A percentile compares a stretch with the other conserved stretches of the same genome.
Evolutionary conservation across 2,113 vertebrate genomes (phyloP).

Genomic region (Pachycephala philippinensis): DNA sequence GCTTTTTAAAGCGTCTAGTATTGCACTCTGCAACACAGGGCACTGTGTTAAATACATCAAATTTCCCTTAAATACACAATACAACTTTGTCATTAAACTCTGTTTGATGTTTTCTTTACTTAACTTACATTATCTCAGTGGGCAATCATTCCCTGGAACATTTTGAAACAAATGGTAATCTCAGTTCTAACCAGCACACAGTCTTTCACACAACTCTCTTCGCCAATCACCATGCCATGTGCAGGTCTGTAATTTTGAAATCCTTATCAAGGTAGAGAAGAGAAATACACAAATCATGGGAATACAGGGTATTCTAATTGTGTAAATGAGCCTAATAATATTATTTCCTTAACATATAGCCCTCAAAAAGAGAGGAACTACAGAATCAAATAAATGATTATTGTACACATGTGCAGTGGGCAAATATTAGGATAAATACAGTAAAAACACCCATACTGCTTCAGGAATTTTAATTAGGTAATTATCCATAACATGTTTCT

Average conservation of each 20-base stretch:
- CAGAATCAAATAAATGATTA: background rate
- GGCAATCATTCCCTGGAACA: conserved; percentile 66
- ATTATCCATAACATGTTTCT: background rate
- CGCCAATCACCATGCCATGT: background rate
- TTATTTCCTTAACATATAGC: background rate
- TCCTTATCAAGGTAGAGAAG: background rate
- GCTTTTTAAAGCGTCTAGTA: background rate
- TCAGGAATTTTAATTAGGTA: background rate
- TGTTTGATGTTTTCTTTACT: conserved; percentile 62
- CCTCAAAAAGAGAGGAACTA: background rate
- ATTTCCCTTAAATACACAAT: background rate
- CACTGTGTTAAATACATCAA: background rate
- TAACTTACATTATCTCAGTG: conserved; percentile 53
- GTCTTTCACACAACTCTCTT: background rate
- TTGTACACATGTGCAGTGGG: background rate
- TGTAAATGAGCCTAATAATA: background rate
- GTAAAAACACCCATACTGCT: background rate
- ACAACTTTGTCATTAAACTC: conserved; percentile 26
- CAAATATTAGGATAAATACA: background rate
- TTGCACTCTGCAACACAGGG: background rate
- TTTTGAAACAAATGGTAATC: conserved; percentile 65
- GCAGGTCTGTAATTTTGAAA: background rate
- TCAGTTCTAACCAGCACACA: conserved; percentile 28
- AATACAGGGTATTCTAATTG: background rate
- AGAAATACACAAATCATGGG: background rate